Base-by-base conservation (phyloP, 2,888 invertebrate genomes). In the Caenorhabditis panamensis region DNA sequence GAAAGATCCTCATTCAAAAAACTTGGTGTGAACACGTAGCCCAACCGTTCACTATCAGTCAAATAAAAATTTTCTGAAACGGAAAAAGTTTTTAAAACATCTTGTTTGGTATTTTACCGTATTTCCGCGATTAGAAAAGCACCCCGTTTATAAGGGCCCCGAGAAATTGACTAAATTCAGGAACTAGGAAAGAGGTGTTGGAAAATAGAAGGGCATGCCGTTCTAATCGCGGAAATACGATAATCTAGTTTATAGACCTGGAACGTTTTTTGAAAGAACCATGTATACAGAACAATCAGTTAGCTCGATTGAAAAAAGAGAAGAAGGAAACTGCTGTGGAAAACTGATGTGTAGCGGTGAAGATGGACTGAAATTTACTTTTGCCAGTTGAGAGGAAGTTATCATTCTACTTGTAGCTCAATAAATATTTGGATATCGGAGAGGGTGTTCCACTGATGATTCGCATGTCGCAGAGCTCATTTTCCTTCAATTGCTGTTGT, bases 381-480 rank as follows among this genome's bases (percentile, higher is more conserved):
- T 13, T 11, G 8, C 13, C 6, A 41, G 5, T 31, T 31, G 31
- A 9, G 31, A 9, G 31, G 22, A 51, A 41, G 3, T 18, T 1
- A 22, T 0, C 0, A 22, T 20, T 37, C 28, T 44, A 78, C 78
- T 64, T 71, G 31, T 79, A 79, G 31, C 8, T 54, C 3, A 79
- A 5, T 22, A 79, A 53, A 36, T 18, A 28, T 24, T 28, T 73
- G 0, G 73, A 68, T 18, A 59, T 28, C 9, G 73, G 68, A 5
- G 79, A 79, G 11, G 79, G 79, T 5, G 79, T 69, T 22, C 73
- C 79, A 53, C 73, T 75, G 36, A 79, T 79, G n/a, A 64, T 56
- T n/a, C 64, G 18, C 44, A 79, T 59, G 58, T 63, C 58, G 54
- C 79, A 79, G 22, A 63, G 59, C 13, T 67, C 53, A 16, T 58